These are phyloP conservation scores for Pentalonia nigronervosa DNA, from an alignment of 1,140 invertebrate genomes.

Conservation along the genomic window DNA sequence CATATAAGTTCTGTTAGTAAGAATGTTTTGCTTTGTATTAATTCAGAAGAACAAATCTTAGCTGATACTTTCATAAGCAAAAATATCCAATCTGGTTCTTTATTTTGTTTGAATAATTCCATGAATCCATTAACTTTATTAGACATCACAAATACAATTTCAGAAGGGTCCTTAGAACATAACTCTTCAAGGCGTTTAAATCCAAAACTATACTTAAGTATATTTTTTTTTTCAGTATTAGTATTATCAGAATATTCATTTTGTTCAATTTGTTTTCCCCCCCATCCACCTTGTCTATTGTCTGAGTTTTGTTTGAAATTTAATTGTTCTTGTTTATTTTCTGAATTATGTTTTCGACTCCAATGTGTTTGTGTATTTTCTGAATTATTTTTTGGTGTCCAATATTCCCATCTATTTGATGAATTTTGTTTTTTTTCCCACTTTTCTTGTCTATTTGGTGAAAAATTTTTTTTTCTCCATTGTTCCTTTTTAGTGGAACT, in stretches of 20 bases:
- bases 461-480: not conserved
- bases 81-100: slow-evolving; percentile 56
- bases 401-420: not conserved
- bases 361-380: not conserved
- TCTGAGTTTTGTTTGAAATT: too few species aligned
- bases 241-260: not conserved
- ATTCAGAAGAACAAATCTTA: slow-evolving; percentile 52
- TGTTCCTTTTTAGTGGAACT: not conserved
- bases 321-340: not conserved
- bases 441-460: not conserved
- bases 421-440: not conserved
- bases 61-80: slow-evolving; percentile 50
- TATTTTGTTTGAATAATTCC: slow-evolving; percentile 27
- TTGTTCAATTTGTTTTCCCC: too few species aligned
- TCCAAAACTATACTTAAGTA: slow-evolving; percentile 37
- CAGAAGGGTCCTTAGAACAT: slow-evolving; percentile 31
- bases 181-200: slow-evolving; percentile 55
- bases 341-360: not conserved
- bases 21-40: not conserved
- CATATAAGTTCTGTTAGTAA: slow-evolving; percentile 27
- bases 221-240: not conserved
- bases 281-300: not conserved
- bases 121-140: slow-evolving; percentile 44
- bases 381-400: not conserved
- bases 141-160: slow-evolving; percentile 50